Conservation (phyloP, 92 coral and sea anemone genomes). For the Hydrozoanthus gracilis region DNA sequence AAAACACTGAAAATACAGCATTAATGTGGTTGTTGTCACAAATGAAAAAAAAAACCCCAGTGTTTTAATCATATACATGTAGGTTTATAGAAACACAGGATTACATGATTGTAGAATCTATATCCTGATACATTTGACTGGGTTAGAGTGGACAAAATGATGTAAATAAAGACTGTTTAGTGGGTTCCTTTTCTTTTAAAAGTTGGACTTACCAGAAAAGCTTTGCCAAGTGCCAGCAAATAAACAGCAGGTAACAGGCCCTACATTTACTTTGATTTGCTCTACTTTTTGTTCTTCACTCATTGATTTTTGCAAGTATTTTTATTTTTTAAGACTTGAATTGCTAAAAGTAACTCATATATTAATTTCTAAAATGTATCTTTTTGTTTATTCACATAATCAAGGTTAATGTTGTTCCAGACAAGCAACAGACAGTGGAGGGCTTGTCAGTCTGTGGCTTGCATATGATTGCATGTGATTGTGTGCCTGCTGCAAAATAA, state of each 20-base stretch:
- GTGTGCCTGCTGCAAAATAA: conserved; percentile 15
- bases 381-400: background rate
- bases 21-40: background rate
- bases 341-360: no score
- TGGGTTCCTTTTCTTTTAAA: no score
- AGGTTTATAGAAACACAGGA: no score
- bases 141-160: no score
- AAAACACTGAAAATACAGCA: conserved; percentile 4
- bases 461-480: conserved; percentile 21
- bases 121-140: no score
- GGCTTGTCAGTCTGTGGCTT: conserved; percentile 28
- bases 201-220: background rate
- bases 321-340: no score
- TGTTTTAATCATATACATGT: background rate
- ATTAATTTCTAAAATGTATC: background rate
- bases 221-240: background rate
- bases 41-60: background rate
- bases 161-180: no score
- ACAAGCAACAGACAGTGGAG: conserved; percentile 18
- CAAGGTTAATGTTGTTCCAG: conserved; percentile 17
- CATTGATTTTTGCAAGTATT: conserved; percentile 1
- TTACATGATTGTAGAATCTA: no score
- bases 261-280: background rate
- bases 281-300: background rate
- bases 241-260: background rate